phyloP scores from a whole-genome alignment of 2,888 invertebrate genomes.

The Drosophila koepferae region DNA sequence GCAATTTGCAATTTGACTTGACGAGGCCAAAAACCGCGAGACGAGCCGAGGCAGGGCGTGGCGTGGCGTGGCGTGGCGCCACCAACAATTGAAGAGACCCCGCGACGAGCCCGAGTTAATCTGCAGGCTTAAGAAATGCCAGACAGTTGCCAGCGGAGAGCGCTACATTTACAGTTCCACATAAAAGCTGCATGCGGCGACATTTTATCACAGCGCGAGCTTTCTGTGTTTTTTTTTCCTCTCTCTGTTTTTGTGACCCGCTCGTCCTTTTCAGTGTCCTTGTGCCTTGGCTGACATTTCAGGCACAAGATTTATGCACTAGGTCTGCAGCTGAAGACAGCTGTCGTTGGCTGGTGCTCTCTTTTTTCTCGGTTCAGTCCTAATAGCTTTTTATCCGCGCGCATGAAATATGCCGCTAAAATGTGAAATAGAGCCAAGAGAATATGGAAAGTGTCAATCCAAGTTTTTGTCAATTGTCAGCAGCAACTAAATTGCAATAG shows the following conservation, averaged over 20 bases:
- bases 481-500: slow-evolving; percentile 29
- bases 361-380: slow-evolving; percentile 35
- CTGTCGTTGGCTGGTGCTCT: slow-evolving; percentile 71
- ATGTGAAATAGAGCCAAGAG: slow-evolving; percentile 62
- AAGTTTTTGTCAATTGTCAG: slow-evolving; percentile 58
- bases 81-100: slow-evolving; percentile 20
- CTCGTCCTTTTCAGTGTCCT: slow-evolving; percentile 31
- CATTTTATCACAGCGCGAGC: slow-evolving; percentile 69
- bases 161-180: slow-evolving; percentile 48
- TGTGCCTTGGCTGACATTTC: slow-evolving; percentile 67
- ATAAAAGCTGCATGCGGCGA: slow-evolving; percentile 67
- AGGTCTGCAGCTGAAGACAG: slow-evolving; percentile 80
- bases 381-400: slow-evolving; percentile 77
- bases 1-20: slow-evolving; percentile 82
- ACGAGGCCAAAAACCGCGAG: slow-evolving; percentile 71
- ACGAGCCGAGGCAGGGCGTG: background rate
- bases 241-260: slow-evolving; percentile 13
- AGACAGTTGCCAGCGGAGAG: slow-evolving; percentile 50
- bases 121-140: slow-evolving; percentile 76
- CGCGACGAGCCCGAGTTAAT: slow-evolving; percentile 62
- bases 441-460: slow-evolving; percentile 76
- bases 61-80: slow-evolving; percentile 11
- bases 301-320: slow-evolving; percentile 80
- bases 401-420: slow-evolving; percentile 76
- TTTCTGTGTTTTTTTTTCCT: background rate